phyloP scores from a whole-genome alignment of 2,113 vertebrate genomes.

The Tonatia bakeri region DNA sequence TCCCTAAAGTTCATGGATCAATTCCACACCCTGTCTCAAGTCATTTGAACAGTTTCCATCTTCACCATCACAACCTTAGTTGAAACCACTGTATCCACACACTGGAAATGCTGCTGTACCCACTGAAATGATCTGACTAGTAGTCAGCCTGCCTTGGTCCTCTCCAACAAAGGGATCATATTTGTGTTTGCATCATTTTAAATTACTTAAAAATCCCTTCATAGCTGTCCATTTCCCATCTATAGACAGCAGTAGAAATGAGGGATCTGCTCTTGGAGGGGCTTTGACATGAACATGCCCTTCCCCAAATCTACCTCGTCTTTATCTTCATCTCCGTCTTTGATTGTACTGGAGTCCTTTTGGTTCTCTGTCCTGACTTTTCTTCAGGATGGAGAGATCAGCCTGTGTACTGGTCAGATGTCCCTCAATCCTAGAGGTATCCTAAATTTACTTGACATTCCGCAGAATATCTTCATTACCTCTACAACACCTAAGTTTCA shows the following conservation, averaged over 20 bases:
- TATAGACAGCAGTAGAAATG: neutral
- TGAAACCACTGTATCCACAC: neutral
- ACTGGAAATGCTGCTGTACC: neutral
- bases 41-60: neutral
- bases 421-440: neutral
- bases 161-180: neutral
- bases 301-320: neutral
- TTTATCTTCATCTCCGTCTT: neutral
- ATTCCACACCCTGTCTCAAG: neutral
- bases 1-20: neutral
- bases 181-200: neutral
- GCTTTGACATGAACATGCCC: neutral
- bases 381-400: neutral
- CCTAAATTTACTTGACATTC: neutral
- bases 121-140: neutral
- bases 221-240: neutral
- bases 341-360: neutral
- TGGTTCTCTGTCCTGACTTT: neutral
- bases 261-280: no score
- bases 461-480: neutral
- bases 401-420: accelerated
- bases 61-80: neutral
- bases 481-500: neutral
- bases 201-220: neutral
- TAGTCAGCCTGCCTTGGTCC: neutral